Evolutionary conservation across 2,113 vertebrate species (phyloP).

Genomic region (Podocnemis expansa): DNA sequence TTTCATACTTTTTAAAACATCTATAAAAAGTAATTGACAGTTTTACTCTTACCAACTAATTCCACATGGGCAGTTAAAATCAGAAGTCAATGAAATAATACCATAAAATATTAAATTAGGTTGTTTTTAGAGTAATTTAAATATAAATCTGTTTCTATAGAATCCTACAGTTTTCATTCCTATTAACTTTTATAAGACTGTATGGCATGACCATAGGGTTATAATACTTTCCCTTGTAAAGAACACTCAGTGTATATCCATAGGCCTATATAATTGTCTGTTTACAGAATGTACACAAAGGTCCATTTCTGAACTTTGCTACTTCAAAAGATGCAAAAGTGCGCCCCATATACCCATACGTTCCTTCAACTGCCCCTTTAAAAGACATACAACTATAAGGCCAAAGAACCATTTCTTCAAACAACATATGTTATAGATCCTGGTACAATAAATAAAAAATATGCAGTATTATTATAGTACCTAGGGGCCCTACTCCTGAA

Average conservation of each 20-base stretch:
- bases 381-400: not conserved
- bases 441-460: too few species aligned
- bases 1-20: not conserved
- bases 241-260: not conserved
- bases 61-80: not conserved
- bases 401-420: not conserved
- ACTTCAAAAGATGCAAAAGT: not conserved
- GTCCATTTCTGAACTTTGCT: not conserved
- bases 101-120: not conserved
- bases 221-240: not conserved
- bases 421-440: not conserved
- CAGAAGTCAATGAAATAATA: not conserved
- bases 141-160: not conserved
- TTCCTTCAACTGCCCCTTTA: not conserved
- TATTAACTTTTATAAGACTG: not conserved
- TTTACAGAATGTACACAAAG: not conserved
- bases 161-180: not conserved
- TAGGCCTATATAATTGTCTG: not conserved
- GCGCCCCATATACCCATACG: not conserved
- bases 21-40: too few species aligned
- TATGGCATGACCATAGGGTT: not conserved
- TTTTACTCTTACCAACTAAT: not conserved
- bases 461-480: not conserved
- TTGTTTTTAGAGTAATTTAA: not conserved
- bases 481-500: fast-evolving